Conservation (phyloP, 2,888 invertebrate species). For the Andrena bucephala region DNA sequence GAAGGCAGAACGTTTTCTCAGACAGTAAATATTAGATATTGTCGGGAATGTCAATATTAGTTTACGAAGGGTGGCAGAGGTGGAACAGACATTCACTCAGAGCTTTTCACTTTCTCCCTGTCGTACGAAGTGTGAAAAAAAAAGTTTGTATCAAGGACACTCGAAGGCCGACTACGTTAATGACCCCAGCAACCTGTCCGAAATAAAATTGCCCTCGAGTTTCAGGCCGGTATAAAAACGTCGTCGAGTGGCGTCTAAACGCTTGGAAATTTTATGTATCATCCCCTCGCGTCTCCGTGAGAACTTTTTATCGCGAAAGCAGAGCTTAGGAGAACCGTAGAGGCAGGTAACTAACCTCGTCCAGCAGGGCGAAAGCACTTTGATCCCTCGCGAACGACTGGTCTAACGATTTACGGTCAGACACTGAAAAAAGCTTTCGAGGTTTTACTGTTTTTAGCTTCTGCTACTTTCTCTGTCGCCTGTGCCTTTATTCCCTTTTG, state of each 20-base stretch:
- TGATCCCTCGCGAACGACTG: conserved; percentile 45
- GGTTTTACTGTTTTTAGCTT: conserved; percentile 23
- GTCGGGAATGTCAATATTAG: conserved; percentile 8
- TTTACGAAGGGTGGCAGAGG: background rate
- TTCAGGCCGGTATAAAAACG: conserved; percentile 33
- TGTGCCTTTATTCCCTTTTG: background rate
- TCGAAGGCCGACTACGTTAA: conserved; percentile 37
- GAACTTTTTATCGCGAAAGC: conserved; percentile 39
- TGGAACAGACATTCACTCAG: conserved; percentile 10
- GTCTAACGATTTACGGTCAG: conserved; percentile 63
- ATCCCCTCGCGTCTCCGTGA: background rate
- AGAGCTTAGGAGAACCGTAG: conserved; percentile 19
- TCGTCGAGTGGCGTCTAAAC: conserved; percentile 28
- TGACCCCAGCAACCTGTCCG: conserved; percentile 33
- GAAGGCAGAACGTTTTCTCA: background rate
- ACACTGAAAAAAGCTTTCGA: conserved; percentile 62
- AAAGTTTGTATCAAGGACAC: conserved; percentile 17
- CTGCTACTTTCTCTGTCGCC: conserved; percentile 13
- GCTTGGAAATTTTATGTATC: conserved; percentile 56
- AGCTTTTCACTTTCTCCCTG: background rate
- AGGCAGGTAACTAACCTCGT: conserved; percentile 42
- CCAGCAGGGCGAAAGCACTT: conserved; percentile 51
- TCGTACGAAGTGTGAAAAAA: background rate
- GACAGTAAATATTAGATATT: background rate
- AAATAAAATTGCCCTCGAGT: conserved; percentile 44